Conservation (phyloP, 2,888 invertebrate genomes). For the Lasioglossum marginatum region DNA sequence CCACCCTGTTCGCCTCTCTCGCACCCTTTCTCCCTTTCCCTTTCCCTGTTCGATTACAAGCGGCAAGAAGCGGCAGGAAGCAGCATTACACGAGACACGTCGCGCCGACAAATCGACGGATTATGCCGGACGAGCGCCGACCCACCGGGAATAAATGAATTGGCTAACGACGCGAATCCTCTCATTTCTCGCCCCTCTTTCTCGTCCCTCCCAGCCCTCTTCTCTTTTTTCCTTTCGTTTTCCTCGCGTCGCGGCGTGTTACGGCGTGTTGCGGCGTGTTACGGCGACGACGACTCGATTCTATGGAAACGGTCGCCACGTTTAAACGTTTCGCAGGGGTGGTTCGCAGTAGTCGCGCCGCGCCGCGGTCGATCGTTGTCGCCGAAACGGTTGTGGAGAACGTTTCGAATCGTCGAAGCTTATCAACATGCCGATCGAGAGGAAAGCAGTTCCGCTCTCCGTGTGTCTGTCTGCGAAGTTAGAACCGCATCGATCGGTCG, state of each 20-base stretch:
- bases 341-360: not conserved
- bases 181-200: slow-evolving; percentile 58
- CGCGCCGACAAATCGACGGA: slow-evolving; percentile 83
- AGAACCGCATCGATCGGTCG: slow-evolving; percentile 49
- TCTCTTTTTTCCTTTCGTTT: slow-evolving; percentile 15
- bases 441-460: not conserved
- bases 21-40: slow-evolving; percentile 50
- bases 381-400: slow-evolving; percentile 49
- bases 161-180: slow-evolving; percentile 75
- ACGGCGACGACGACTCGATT: slow-evolving; percentile 25
- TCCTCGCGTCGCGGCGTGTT: not conserved
- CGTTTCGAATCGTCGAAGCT: slow-evolving; percentile 69
- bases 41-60: slow-evolving; percentile 78
- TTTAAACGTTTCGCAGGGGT: slow-evolving; percentile 1
- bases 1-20: slow-evolving; percentile 29
- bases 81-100: slow-evolving; percentile 81
- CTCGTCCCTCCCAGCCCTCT: not conserved
- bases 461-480: slow-evolving; percentile 1
- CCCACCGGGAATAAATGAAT: slow-evolving; percentile 82
- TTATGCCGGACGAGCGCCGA: slow-evolving; percentile 79
- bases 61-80: slow-evolving; percentile 76
- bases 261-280: not conserved
- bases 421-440: slow-evolving; percentile 56
- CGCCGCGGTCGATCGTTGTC: not conserved
- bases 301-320: slow-evolving; percentile 24